Base-by-base conservation (phyloP, 2,113 vertebrate species). In the Fulica atra region DNA sequence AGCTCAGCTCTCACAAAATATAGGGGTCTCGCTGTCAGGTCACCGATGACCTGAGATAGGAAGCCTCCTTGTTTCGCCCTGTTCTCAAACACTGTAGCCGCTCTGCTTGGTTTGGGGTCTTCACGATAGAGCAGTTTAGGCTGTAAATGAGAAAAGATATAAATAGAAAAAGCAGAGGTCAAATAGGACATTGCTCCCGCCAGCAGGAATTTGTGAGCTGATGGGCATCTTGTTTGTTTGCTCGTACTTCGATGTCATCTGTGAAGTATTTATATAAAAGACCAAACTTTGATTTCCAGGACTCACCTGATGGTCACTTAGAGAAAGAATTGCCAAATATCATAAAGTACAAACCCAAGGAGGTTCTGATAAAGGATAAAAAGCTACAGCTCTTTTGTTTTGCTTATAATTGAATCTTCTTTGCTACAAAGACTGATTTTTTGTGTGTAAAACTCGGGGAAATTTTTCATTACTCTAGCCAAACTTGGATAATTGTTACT, bases 31-130 rank as follows among this genome's bases (percentile, higher is more conserved):
- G 74, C 83, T 91, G 69, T 95, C 92, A 94, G 13, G 18, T 70
- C 83, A 65, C 63, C 91, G 24, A 13, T 92, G 95, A 76, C 90
- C 82, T 89, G 90, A 93, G 94, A 66, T 57, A 93, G 94, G 93
- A 83, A 83, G 65, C 33, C 36, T 28, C 56, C 50, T 17, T 74
- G 89, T 23, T 89, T 74, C 25, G 11, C 28, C 82, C 36, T 7
- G 12, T 53, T 92, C 54, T 4, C 78, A 48, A 88, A 60, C 12
- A 4, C 60, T 36, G 50, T 40, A 29, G 71, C 53, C 54, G 13
- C 64, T 44, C 54, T 57, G 42, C 71, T 57, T 42, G 66, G 79
- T 54, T 42, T 33, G 40, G n/a, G 57, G 29, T 26, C 20, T 44
- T 44, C 26, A 38, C 44, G 10, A 19, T 3, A 38, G 28, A 69